Evolutionary conservation across 2,113 vertebrate species (phyloP).

Genomic region (Forbesichthys agassizii): DNA sequence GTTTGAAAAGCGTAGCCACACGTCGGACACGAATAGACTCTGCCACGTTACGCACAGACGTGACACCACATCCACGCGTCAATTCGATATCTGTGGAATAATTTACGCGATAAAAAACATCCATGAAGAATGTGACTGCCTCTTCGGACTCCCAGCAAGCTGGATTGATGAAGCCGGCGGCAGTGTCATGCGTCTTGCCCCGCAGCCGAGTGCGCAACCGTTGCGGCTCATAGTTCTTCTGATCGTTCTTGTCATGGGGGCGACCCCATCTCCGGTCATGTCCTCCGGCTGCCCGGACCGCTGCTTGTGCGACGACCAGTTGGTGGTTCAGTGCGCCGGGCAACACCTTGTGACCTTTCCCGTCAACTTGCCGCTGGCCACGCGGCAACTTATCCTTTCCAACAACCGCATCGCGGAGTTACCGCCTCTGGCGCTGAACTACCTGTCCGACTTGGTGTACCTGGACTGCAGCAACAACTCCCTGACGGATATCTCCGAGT

Average conservation of each 20-base stretch:
- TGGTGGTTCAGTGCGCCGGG: constrained; percentile 85
- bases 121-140: constrained; percentile 71
- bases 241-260: constrained; percentile 48
- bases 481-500: constrained; percentile 82
- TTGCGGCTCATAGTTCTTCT: constrained; percentile 64
- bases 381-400: constrained; percentile 85
- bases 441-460: constrained; percentile 88
- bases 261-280: constrained; percentile 58
- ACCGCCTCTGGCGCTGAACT: constrained; percentile 83
- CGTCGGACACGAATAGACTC: too few relatives aligned
- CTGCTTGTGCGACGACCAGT: constrained; percentile 85
- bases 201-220: constrained; percentile 68
- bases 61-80: not conserved
- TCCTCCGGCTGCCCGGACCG: constrained; percentile 75
- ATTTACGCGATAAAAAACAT: constrained; percentile 14
- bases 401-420: constrained; percentile 82
- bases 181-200: constrained; percentile 76
- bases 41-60: not conserved
- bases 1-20: too few relatives aligned
- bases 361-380: constrained; percentile 82
- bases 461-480: constrained; percentile 89
- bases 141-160: constrained; percentile 54
- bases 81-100: not conserved
- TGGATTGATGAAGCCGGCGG: constrained; percentile 74
- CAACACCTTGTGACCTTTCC: constrained; percentile 81